Evolutionary conservation across 2,888 invertebrate genomes (phyloP).

Genomic region (Nemoura dubitans): DNA sequence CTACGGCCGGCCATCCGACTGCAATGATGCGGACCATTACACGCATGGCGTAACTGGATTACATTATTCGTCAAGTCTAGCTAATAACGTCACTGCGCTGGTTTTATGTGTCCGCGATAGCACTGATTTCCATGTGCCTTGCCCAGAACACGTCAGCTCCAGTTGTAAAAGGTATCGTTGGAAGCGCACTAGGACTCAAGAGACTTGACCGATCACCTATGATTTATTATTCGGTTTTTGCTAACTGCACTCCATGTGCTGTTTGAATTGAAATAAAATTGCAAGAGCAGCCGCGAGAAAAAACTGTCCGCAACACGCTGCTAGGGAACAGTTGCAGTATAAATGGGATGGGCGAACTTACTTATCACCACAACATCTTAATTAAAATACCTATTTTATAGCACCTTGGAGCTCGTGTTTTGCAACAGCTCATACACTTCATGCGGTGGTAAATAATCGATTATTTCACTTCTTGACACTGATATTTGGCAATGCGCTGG

Average conservation of each 20-base stretch:
- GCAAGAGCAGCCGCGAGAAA: background rate
- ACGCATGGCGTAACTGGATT: constrained; percentile 7
- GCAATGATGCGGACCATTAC: background rate
- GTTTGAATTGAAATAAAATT: background rate
- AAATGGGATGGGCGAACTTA: background rate
- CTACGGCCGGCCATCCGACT: background rate
- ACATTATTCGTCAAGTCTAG: background rate
- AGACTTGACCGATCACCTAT: background rate
- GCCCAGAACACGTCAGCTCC: background rate
- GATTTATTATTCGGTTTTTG: background rate
- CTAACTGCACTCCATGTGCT: background rate
- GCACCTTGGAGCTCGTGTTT: background rate
- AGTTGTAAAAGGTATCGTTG: background rate
- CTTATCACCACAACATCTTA: background rate
- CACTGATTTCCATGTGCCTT: background rate
- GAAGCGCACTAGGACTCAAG: background rate
- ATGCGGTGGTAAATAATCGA: constrained; percentile 7
- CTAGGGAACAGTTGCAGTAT: background rate
- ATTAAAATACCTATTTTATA: constrained; percentile 5
- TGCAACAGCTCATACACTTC: background rate
- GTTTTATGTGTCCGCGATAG: background rate
- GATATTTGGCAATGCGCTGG: background rate
- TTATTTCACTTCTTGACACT: background rate
- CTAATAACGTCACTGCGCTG: background rate
- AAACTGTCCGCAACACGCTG: background rate